phyloP scores from a whole-genome alignment of 2,797 vertebrate genomes.

The Rhynchotus rufescens region DNA sequence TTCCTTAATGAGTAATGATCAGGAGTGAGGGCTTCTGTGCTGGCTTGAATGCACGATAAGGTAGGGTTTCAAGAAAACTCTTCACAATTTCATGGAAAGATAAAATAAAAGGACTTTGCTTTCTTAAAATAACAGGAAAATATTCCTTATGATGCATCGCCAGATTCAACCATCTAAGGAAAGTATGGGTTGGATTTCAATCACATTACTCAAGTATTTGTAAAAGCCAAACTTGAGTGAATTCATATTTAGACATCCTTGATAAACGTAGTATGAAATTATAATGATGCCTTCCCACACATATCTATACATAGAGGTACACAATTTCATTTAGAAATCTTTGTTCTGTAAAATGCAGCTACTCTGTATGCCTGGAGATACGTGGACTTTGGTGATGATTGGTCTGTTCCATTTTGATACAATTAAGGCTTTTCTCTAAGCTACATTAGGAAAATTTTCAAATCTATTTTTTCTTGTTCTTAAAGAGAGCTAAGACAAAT shows the following conservation, averaged over 20 bases:
- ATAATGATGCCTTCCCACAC: background rate
- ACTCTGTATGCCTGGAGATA: background rate
- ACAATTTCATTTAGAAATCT: background rate
- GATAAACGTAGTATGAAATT: background rate
- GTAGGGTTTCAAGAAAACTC: slow-evolving; percentile 46
- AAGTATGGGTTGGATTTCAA: slow-evolving; percentile 42
- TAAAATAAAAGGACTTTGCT: slow-evolving; percentile 31
- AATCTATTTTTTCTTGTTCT: slow-evolving; percentile 19
- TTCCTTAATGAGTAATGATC: slow-evolving; percentile 32
- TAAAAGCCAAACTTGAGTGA: background rate
- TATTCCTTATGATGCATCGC: slow-evolving; percentile 23
- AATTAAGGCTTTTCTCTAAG: slow-evolving; percentile 17
- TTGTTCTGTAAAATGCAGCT: background rate
- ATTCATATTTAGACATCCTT: background rate
- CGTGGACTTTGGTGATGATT: background rate
- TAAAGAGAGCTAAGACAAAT: background rate
- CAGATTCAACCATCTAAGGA: slow-evolving; percentile 41
- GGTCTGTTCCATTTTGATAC: background rate
- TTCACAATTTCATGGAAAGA: slow-evolving; percentile 52
- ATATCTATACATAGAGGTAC: background rate
- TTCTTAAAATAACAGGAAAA: slow-evolving; percentile 65
- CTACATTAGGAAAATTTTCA: slow-evolving; percentile 25
- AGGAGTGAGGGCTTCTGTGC: background rate
- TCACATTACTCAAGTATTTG: background rate
- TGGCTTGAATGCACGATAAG: slow-evolving; percentile 1